Base-by-base conservation (phyloP, 2,113 vertebrate species). In the Indicator maculatus region DNA sequence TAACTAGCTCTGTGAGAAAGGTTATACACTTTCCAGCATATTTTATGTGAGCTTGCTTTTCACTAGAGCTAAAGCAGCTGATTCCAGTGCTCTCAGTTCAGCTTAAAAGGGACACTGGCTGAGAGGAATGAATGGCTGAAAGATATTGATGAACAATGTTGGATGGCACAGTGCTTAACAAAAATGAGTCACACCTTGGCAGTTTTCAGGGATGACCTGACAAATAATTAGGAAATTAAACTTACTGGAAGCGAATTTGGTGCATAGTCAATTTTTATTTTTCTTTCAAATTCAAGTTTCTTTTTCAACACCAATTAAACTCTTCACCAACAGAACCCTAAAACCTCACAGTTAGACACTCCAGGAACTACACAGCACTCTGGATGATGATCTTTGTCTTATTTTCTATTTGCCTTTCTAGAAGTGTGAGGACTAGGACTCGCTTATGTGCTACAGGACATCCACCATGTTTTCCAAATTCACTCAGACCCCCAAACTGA, bases 141-240 rank as follows among this genome's bases (percentile, higher is more conserved):
- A 91, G 79, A 63, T 86, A 93, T 76, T 95, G 95, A 97, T 95
- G 96, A 97, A 61, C 50, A 73, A 55, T 72, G 80, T 45, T 91
- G 91, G 93, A 95, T 82, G 66, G 76, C 31, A 60, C 9, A 33
- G 66, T 56, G 70, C 66, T 92, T 95, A 90, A 94, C 61, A 90
- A 86, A 90, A 95, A 84, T 95, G 95, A 95, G 80, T 97, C 92
- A 96, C 88, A 88, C 88, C 86, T 95, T 97, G 94, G 95, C 95
- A 92, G 83, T 39, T 86, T 38, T 93, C 2, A 0, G 73, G 90
- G 95, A 78, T 72, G 73, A 81, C 59, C 88, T 76, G 61, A 70
- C 66, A 94, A 86, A 97, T 94, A 96, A 97, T 95, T 81, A 95
- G 60, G 70, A 93, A 88, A 95, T 95, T 94, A 90, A 86, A 96